Conservation (phyloP, 2,888 invertebrate genomes). For the Xanthorhoe designata region DNA sequence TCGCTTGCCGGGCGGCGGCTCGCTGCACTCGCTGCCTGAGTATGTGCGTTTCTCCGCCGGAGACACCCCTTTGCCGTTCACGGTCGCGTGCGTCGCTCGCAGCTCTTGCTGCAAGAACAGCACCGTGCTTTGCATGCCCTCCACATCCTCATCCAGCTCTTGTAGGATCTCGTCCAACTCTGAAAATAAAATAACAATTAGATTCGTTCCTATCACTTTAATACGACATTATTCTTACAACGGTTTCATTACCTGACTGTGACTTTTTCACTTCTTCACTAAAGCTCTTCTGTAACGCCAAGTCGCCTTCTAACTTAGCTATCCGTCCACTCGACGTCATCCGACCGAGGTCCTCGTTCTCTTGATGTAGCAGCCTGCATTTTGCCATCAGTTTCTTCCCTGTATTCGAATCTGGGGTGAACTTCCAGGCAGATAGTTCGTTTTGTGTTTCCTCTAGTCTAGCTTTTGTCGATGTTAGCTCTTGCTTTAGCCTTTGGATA, state of each 20-base stretch:
- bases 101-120: constrained; percentile 97
- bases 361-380: constrained; percentile 96
- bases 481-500: constrained; percentile 95
- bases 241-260: constrained; percentile 90
- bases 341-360: constrained; percentile 98
- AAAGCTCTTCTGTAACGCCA: constrained; percentile 97
- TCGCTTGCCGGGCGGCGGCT: constrained; percentile 86
- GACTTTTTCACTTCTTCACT: constrained; percentile 98
- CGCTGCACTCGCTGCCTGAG: constrained; percentile 75
- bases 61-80: constrained; percentile 69
- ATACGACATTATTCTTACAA: background rate
- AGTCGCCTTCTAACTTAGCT: constrained; percentile 97
- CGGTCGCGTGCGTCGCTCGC: constrained; percentile 88
- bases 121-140: constrained; percentile 99
- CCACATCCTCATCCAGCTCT: constrained; percentile 98
- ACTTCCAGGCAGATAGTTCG: constrained; percentile 99
- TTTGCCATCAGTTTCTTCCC: constrained; percentile 99
- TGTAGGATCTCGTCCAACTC: constrained; percentile 98
- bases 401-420: constrained; percentile 99
- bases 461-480: constrained; percentile 94
- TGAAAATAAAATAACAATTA: constrained; percentile 65
- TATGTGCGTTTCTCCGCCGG: constrained; percentile 76
- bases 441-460: constrained; percentile 98
- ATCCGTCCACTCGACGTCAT: constrained; percentile 97
- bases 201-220: background rate